Percentiles rank a stretch among this genome's conserved stretches.
Conservation (phyloP, 2,113 vertebrate species). For the Alethe diademata region DNA sequence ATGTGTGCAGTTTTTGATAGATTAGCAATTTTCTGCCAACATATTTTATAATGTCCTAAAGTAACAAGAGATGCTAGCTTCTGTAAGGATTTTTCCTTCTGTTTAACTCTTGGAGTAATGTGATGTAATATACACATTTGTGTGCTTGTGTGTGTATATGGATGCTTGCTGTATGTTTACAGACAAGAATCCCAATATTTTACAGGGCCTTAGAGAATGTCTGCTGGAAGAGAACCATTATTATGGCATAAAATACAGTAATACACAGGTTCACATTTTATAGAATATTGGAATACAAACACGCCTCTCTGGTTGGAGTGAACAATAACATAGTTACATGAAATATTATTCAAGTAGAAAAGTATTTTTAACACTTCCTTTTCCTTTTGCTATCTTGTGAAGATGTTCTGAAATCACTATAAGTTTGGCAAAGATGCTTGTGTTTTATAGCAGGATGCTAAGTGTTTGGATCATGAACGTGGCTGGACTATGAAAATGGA, state of each 20-base stretch:
- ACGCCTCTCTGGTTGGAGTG: conserved; percentile 1
- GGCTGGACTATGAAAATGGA: background rate
- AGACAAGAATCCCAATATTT: background rate
- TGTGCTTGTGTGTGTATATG: background rate
- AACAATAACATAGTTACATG: background rate
- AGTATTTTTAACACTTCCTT: background rate
- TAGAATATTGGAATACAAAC: background rate
- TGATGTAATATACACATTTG: background rate
- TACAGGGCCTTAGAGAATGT: background rate
- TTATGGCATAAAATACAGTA: background rate
- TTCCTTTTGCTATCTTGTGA: background rate
- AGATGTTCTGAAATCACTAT: background rate
- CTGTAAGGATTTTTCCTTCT: background rate
- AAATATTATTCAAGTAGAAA: background rate
- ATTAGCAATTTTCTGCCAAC: background rate
- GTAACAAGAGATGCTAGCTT: background rate
- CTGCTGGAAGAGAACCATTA: background rate
- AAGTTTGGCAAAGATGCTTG: background rate
- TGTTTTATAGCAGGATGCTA: background rate
- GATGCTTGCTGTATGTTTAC: background rate
- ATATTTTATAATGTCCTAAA: background rate
- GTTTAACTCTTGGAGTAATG: background rate
- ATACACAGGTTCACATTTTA: background rate
- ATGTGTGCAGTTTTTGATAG: background rate
- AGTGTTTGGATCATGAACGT: background rate